phyloP scores from a whole-genome alignment of 2,113 vertebrate genomes.

The Marcusenius ussheri region DNA sequence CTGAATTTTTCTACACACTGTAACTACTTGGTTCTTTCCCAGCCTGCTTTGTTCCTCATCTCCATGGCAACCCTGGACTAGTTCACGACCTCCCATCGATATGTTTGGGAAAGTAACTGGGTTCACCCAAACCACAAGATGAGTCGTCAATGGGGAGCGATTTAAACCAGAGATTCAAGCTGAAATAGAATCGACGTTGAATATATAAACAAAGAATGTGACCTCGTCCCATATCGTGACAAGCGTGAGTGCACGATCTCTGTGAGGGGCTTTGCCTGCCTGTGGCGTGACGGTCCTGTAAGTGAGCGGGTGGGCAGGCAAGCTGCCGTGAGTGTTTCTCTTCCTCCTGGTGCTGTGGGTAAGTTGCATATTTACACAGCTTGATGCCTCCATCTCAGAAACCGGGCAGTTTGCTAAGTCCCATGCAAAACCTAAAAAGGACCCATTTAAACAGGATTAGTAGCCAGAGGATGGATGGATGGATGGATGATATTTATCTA shows the following conservation, averaged over 20 bases:
- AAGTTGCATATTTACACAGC: not conserved
- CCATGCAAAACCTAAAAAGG: not conserved
- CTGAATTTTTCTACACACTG: conserved; percentile 33
- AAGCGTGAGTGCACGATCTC: not conserved
- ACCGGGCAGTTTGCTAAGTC: not conserved
- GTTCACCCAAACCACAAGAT: not conserved
- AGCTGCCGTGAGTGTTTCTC: not conserved
- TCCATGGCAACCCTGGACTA: conserved; percentile 30
- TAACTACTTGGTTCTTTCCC: conserved; percentile 15
- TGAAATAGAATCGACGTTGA: not conserved
- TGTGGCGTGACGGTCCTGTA: not conserved
- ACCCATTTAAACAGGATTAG: not conserved
- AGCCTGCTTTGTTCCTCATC: conserved; percentile 35
- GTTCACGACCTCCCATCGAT: conserved; percentile 12
- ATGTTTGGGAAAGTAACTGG: not conserved
- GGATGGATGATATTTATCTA: not conserved
- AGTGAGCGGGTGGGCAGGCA: not conserved
- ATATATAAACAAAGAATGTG: not conserved
- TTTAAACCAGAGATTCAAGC: not conserved
- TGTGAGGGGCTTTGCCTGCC: not conserved
- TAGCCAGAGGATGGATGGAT: not conserved
- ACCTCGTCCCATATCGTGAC: not conserved
- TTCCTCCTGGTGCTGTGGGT: not conserved
- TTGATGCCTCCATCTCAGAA: not conserved
- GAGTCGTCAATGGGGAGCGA: not conserved